phyloP scores from a whole-genome alignment of 2,797 vertebrate genomes.

The Todus mexicanus region DNA sequence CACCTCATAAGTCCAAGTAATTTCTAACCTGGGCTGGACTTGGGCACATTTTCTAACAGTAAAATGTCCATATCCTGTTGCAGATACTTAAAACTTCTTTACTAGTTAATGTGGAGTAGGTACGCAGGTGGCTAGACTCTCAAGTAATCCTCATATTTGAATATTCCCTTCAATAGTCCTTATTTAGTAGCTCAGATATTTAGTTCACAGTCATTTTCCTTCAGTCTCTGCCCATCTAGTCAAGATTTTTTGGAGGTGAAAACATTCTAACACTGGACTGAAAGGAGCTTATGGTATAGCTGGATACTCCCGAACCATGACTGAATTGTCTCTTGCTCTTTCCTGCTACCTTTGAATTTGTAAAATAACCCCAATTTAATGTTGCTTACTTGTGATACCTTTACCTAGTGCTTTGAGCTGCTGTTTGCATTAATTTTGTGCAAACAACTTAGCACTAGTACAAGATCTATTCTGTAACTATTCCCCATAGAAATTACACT shows the following conservation, averaged over 20 bases:
- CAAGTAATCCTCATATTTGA: neutral
- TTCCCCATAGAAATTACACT: neutral
- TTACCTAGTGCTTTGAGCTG: neutral
- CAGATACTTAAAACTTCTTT: neutral
- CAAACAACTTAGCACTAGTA: neutral
- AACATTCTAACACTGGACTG: neutral
- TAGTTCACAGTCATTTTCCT: neutral
- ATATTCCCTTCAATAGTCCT: neutral
- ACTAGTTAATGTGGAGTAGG: neutral
- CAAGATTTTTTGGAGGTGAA: neutral
- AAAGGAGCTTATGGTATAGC: neutral
- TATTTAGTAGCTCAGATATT: neutral
- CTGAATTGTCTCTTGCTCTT: neutral
- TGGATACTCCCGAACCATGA: neutral
- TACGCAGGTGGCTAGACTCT: neutral
- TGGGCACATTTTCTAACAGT: neutral
- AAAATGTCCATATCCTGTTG: neutral
- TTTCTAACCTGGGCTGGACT: neutral
- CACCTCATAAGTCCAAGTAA: neutral
- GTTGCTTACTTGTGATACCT: neutral
- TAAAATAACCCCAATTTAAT: neutral
- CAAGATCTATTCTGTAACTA: neutral
- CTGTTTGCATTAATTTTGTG: neutral
- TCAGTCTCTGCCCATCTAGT: neutral
- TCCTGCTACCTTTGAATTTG: neutral